Conservation (phyloP, 2,888 invertebrate species). For the Monoplex corrugatus region DNA sequence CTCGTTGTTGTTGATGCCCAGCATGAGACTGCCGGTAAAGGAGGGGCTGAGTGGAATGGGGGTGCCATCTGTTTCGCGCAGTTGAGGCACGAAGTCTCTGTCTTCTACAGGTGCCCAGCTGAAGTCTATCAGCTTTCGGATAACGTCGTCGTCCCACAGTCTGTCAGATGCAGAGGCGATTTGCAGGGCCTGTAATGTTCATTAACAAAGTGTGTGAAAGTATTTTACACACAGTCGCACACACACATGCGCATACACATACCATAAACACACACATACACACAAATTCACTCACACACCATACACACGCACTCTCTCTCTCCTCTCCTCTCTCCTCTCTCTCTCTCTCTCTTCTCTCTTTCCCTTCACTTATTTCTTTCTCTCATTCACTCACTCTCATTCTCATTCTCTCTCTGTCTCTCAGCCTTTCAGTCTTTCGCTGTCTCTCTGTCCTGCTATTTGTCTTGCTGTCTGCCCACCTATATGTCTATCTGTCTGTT, state of each 20-base stretch:
- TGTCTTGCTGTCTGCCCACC: too few species aligned
- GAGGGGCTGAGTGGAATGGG: neutral
- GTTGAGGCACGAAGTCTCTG: slow-evolving; percentile 34
- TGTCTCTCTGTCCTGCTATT: too few species aligned
- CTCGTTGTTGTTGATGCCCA: slow-evolving; percentile 42
- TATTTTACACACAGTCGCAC: too few species aligned
- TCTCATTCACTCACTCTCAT: too few species aligned
- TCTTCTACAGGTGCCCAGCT: slow-evolving; percentile 28
- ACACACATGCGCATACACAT: neutral
- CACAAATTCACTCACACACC: neutral
- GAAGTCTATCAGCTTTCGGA: slow-evolving; percentile 35
- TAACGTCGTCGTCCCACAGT: slow-evolving; percentile 29
- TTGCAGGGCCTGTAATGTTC: neutral
- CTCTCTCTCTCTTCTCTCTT: too few species aligned
- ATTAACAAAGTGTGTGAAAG: too few species aligned
- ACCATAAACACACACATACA: slow-evolving; percentile 11
- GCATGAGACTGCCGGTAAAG: slow-evolving; percentile 22
- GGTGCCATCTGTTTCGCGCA: neutral
- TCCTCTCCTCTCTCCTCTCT: too few species aligned
- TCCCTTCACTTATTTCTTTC: too few species aligned
- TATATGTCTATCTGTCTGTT: too few species aligned
- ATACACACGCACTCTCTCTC: neutral
- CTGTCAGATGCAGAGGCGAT: neutral
- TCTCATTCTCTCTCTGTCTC: too few species aligned
- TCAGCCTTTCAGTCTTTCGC: too few species aligned